These are phyloP conservation scores for Aethina tumida DNA, from an alignment of 1,140 invertebrate species.

Conservation along the genomic window DNA sequence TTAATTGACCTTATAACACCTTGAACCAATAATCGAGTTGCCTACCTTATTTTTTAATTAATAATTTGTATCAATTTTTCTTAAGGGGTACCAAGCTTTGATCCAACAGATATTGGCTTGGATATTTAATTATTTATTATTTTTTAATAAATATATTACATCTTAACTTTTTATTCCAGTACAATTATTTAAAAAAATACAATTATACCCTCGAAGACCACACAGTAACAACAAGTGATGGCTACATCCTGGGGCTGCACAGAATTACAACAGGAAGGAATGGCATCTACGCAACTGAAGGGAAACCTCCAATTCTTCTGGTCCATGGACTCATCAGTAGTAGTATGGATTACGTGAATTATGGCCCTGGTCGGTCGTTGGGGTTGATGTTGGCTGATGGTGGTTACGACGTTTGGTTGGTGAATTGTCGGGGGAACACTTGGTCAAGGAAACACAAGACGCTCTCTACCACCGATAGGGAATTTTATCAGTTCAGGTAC, in stretches of 20 bases:
- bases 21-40: no score
- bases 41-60: no score
- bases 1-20: no score
- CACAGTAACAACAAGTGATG: slow-evolving; percentile 54
- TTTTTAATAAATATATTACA: no score
- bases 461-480: slow-evolving; percentile 36
- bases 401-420: slow-evolving; percentile 71
- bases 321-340: slow-evolving; percentile 61
- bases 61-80: no score
- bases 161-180: no score
- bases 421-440: slow-evolving; percentile 54
- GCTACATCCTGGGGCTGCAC: slow-evolving; percentile 61
- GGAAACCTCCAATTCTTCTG: slow-evolving; percentile 44
- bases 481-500: slow-evolving; percentile 61
- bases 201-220: slow-evolving; percentile 58
- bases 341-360: slow-evolving; percentile 54
- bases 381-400: slow-evolving; percentile 58
- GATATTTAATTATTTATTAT: no score
- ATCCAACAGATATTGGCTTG: no score
- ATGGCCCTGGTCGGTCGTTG: slow-evolving; percentile 50
- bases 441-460: slow-evolving; percentile 43
- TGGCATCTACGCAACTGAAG: slow-evolving; percentile 9
- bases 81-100: no score
- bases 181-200: slow-evolving; percentile 39
- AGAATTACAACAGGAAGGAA: slow-evolving; percentile 43